Evolutionary conservation across 37 sponge, comb jelly and placozoan species (phyloP), one percentile per base, ranked within the genome.

Genomic region (Ephydatia muelleri): DNA sequence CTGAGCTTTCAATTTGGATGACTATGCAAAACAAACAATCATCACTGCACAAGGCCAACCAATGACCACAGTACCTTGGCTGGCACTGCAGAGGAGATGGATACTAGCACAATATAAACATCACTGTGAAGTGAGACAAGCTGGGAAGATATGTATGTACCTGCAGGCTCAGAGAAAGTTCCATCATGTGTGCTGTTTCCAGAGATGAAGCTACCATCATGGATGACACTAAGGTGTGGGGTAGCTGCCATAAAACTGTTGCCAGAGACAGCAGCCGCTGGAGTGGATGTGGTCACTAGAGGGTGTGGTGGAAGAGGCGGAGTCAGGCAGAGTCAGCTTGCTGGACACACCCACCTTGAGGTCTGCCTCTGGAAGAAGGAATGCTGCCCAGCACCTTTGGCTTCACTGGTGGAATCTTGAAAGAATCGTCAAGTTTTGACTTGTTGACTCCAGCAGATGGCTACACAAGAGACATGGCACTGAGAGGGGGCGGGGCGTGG

Each of bases 141-240:
- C 70, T 68, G 66, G 21, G 21, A 23, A 73, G 77, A 9, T 8
- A 4, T 2, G 48, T 35, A 32, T 1, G 71, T 30, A 28, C 34
- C 30, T 30, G 21, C 31, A 21, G 70, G n/a, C 71, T 49, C 68
- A 30, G 57, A 23, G 31, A 76, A 75, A 13, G 57, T 82, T 35
- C 27, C n/a, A 30, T 16, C n/a, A 36, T 49, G 33, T 6, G 37
- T 28, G 77, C 3, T 29, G 4, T 27, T 43, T 82, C 80, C 16
- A 36, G 36, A 27, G 16, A 83, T 83, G 48, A 65, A 38, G 38
- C 65, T 40, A 43, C 48, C 49, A 23, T 83, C 72, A 26, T 72
- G 72, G 72, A 26, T 21, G 26, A 21, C 26, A 43, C 43, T 43
- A 43, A 43, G 43, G 6, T 43, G 43, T 43, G 43, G 43, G 43